Conservation (phyloP, 2,113 vertebrate genomes). For the Oncorhynchus mykiss region DNA sequence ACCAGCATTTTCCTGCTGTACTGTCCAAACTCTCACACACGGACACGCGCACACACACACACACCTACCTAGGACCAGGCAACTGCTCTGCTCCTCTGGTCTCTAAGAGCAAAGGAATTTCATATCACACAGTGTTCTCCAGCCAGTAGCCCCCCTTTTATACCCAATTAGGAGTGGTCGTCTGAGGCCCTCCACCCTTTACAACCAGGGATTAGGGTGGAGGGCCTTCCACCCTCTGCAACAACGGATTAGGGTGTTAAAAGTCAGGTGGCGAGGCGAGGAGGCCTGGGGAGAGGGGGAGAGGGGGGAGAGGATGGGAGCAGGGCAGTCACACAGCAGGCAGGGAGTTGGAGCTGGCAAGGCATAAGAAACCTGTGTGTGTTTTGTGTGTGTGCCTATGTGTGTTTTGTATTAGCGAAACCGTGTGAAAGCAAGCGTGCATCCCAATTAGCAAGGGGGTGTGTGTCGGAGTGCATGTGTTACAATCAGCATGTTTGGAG, state of each 20-base stretch:
- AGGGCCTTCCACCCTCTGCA: slow-evolving; percentile 25
- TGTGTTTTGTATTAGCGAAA: slow-evolving; percentile 18
- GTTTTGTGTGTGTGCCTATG: slow-evolving; percentile 12
- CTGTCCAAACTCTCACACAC: background rate
- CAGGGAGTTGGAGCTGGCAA: slow-evolving; percentile 37
- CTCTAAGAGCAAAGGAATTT: slow-evolving; percentile 16
- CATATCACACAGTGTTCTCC: background rate
- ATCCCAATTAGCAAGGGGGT: slow-evolving; percentile 14
- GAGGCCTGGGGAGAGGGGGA: slow-evolving; percentile 45
- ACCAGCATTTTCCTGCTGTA: background rate
- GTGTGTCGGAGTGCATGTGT: slow-evolving; percentile 1
- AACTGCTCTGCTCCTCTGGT: background rate
- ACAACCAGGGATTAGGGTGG: background rate
- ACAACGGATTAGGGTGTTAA: slow-evolving; percentile 70
- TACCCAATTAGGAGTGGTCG: slow-evolving; percentile 51
- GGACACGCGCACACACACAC: too few relatives aligned
- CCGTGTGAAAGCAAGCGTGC: slow-evolving; percentile 15
- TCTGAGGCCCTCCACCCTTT: too few relatives aligned
- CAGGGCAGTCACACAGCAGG: slow-evolving; percentile 41
- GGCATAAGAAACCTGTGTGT: slow-evolving; percentile 47
- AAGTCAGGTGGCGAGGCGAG: slow-evolving; percentile 67
- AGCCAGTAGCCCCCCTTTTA: slow-evolving; percentile 31
- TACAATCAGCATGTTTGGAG: too few relatives aligned
- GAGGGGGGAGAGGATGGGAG: slow-evolving; percentile 47
- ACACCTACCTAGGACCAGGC: background rate